Base-by-base conservation (phyloP, 2,797 vertebrate species). In the Poecile montanus region DNA sequence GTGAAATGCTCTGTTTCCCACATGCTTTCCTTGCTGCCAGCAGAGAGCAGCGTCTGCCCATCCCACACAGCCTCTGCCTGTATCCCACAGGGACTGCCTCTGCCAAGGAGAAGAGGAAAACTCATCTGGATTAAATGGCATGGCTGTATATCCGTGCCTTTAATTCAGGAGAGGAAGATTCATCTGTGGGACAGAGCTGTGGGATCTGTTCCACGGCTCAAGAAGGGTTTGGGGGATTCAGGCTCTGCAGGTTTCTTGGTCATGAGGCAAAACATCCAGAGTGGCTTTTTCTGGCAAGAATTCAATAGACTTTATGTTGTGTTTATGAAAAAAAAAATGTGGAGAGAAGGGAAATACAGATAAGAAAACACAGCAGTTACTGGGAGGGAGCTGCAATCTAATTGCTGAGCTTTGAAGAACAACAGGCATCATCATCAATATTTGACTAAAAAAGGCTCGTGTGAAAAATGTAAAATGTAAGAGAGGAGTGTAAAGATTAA, bases 371-470 rank as follows among this genome's bases (percentile, higher is more conserved):
- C 8, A 40, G 38, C 84, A 54, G 92, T 96, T 91, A 95, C 96
- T 96, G 94, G 30, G 96, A 97, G 74, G 96, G 96, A 97, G 94
- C 79, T 67, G 96, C 92, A 91, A 84, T 94, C 84, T 97, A 98
- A 97, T 95, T 95, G 94, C 95, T 95, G 86, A 81, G 67, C 96
- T 98, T 98, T 98, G 97, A 98, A 98, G 97, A 98, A 97, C 97
- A 98, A 98, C 97, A 97, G 97, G 96, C 97, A 97, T 70, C 89
- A 89, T 62, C 97, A 97, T 98, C 98, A 98, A 98, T 98, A 98
- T 98, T 98, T 98, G 97, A 99, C 98, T 98, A 77, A 82, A 98
- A 85, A 97, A 97, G 96, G 97, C 36, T 96, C 57, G 53, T 93
- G 97, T 96, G 97, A 96, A 96, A 88, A 93, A 94, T 93, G 96